These are phyloP conservation scores for Argopecten irradians DNA, from an alignment of 1,140 invertebrate species.

Conservation along the genomic window DNA sequence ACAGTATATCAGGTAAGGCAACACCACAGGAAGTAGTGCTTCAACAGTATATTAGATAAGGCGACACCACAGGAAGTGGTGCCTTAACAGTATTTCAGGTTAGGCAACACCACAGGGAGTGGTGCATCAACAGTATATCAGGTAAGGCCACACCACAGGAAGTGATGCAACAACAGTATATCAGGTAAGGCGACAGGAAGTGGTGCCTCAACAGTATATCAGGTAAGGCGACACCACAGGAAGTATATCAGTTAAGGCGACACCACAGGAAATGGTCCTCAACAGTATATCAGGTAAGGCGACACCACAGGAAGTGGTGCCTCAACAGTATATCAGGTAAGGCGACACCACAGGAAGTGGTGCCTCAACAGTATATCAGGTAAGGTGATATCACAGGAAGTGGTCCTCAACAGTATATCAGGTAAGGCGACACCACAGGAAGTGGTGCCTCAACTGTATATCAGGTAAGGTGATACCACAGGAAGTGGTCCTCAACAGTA, in stretches of 20 bases:
- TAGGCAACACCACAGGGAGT: background rate
- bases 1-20: conserved; percentile 14
- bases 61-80: background rate
- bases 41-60: background rate
- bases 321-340: background rate
- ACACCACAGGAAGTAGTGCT: background rate
- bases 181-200: background rate
- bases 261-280: background rate
- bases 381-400: background rate
- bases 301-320: too few relatives aligned
- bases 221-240: background rate
- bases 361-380: background rate
- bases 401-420: background rate
- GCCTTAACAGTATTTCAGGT: background rate
- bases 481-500: background rate
- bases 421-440: background rate
- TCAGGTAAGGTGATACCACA: background rate
- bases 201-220: background rate
- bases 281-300: background rate
- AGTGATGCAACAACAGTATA: background rate
- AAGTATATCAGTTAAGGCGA: background rate
- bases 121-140: background rate
- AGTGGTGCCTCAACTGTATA: background rate
- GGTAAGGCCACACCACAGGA: background rate
- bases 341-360: background rate